Evolutionary conservation across 2,113 vertebrate genomes (phyloP), one percentile per base, ranked within the genome.

Genomic region (Spea multiplicata): DNA sequence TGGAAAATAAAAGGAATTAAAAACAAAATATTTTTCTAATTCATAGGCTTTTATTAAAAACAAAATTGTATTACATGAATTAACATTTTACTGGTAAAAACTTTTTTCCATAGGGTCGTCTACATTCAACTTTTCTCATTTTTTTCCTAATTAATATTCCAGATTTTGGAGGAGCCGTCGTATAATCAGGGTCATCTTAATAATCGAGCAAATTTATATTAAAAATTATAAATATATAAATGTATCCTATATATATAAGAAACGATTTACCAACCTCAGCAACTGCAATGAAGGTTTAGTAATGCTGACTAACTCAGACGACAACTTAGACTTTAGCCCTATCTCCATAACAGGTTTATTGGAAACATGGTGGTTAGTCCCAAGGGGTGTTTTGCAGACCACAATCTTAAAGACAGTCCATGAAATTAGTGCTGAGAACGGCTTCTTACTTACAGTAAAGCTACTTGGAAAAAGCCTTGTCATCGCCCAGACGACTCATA

Each of bases 371-470:
- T 52, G 75, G 75, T 78, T 17, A 78, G 67, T 71, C 67, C 67
- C 67, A 64, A 16, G 49, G 55, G 75, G 67, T 78, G 44, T 10
- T 71, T 71, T 61, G 55, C 67, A 52, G 67, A 68, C 67, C 62
- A 61, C 67, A 78, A 59, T 77, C 53, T 55, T 62, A 61, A 66
- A 4, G 17, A 64, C 47, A 50, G 62, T 78, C 47, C 16, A 64
- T 62, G 67, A 57, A 48, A 44, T 78, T 71, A 78, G 50, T 78
- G 75, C 75, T 78, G 67, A 77, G 71, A 77, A 77, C 66, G 50
- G 53, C 53, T 71, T 14, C 13, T 71, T 62, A 62, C 67, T 71
- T 62, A 78, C 55, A 78, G 66, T 53, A 45, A 44, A 78, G 75
- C 71, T 78, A 62, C 66, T 77, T 61, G 45, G 66, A 78, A 44